phyloP scores from a whole-genome alignment of 2,797 vertebrate species.

The Danionella dracula region DNA sequence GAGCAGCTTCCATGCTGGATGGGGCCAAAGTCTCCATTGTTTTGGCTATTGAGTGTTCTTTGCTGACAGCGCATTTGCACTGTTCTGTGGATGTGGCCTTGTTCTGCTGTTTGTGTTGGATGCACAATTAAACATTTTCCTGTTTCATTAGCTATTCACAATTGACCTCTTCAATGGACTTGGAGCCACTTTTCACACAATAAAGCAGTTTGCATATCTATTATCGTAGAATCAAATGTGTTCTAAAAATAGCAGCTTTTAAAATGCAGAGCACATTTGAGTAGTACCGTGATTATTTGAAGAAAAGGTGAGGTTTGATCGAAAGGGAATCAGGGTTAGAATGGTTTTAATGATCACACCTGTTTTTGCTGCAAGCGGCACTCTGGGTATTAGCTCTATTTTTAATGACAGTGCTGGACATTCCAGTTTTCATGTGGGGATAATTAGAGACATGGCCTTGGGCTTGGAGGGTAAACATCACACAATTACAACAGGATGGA shows the following conservation, averaged over 20 bases:
- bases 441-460: conserved; percentile 56
- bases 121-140: conserved; percentile 43
- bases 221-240: neutral
- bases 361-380: conserved; percentile 48
- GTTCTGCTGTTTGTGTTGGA: conserved; percentile 7
- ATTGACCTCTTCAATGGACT: neutral
- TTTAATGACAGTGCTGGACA: conserved; percentile 60
- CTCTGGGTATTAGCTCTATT: conserved; percentile 50
- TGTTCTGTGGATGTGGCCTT: conserved; percentile 31
- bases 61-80: conserved; percentile 56
- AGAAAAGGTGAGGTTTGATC: conserved; percentile 5
- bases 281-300: no score
- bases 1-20: conserved; percentile 51
- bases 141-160: neutral
- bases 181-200: neutral
- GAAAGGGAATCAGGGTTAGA: neutral
- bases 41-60: conserved; percentile 34
- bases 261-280: conserved; percentile 10
- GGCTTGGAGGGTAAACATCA: conserved; percentile 54
- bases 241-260: neutral
- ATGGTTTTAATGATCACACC: conserved; percentile 51
- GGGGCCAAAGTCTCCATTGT: conserved; percentile 41
- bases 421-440: conserved; percentile 57
- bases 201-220: neutral
- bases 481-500: conserved; percentile 50